These are phyloP conservation scores for Oenanthe melanoleuca DNA, from an alignment of 2,113 vertebrate genomes.

Conservation along the genomic window DNA sequence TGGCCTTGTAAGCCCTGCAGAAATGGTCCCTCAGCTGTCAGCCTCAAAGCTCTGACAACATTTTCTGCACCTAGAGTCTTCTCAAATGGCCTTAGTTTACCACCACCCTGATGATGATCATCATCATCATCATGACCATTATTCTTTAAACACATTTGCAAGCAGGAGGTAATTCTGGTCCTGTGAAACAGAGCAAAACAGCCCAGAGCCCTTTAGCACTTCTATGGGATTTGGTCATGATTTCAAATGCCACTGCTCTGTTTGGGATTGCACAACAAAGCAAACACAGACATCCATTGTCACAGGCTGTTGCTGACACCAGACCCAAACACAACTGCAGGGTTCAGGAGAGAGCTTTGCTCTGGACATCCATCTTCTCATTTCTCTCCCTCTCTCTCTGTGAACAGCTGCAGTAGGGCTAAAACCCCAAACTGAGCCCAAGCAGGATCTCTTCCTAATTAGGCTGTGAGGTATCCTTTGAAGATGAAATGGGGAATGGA, in stretches of 20 bases:
- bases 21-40: not conserved
- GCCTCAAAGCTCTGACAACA: not conserved
- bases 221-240: not conserved
- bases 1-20: not conserved
- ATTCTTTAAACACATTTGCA: not conserved
- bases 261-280: not conserved
- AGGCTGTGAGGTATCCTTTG: not conserved
- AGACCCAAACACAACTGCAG: not conserved
- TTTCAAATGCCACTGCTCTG: not conserved
- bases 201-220: not conserved
- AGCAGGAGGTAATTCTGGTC: not conserved
- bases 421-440: not conserved
- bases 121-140: too few species aligned
- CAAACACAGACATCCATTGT: not conserved
- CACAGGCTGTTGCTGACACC: not conserved
- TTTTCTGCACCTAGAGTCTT: not conserved
- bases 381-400: not conserved
- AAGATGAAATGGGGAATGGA: not conserved
- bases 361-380: not conserved
- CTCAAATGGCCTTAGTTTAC: not conserved
- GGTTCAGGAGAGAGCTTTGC: not conserved
- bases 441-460: not conserved
- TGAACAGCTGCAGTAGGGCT: not conserved
- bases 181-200: not conserved
- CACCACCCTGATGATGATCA: too few species aligned